Evolutionary conservation across 2,113 vertebrate species (phyloP).

Genomic region (Istiophorus platypterus): DNA sequence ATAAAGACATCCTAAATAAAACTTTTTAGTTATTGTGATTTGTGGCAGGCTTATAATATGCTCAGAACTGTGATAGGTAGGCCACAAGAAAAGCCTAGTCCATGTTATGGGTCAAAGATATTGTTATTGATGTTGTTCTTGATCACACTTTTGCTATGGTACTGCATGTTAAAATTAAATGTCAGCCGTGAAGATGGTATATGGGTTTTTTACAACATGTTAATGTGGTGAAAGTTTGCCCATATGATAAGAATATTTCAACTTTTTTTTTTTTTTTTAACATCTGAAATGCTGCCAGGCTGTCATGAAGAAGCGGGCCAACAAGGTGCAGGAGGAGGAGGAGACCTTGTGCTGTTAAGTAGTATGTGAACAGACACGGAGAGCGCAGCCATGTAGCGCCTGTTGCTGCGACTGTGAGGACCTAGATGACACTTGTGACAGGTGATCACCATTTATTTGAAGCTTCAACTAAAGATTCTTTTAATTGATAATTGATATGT

Average conservation of each 20-base stretch:
- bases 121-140: no score
- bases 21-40: no score
- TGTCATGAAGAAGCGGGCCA: conserved; percentile 80
- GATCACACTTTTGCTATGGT: no score
- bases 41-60: no score
- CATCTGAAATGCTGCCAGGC: conserved; percentile 31
- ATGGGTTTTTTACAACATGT: no score
- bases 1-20: no score
- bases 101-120: no score
- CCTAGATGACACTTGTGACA: conserved; percentile 91
- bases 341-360: conserved; percentile 92
- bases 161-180: no score
- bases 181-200: no score
- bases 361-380: conserved; percentile 91
- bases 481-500: not conserved
- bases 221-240: not conserved
- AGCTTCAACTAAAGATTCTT: not conserved
- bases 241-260: not conserved
- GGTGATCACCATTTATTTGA: conserved; percentile 79
- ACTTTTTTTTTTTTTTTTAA: conserved; percentile 20
- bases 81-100: no score
- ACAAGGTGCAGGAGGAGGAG: conserved; percentile 83
- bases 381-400: conserved; percentile 90
- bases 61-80: no score
- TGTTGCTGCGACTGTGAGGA: conserved; percentile 95